Evolutionary conservation across 2,888 invertebrate species (phyloP).

Genomic region (Physocephala rufipes): DNA sequence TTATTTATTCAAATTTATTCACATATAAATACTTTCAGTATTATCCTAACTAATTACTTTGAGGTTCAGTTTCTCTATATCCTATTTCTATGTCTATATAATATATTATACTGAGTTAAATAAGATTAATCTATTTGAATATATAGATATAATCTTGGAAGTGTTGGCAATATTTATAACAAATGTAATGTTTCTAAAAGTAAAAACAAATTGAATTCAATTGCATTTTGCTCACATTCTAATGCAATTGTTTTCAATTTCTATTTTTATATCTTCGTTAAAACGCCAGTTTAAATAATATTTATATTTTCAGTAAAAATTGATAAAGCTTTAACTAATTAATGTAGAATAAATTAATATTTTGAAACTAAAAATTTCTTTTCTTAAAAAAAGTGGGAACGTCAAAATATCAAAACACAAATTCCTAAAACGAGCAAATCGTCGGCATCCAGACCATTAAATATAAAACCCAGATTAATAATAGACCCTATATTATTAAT

Average conservation of each 20-base stretch:
- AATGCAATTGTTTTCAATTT: conserved; percentile 29
- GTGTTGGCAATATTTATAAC: conserved; percentile 15
- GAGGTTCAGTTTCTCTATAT: not conserved
- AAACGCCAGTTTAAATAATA: conserved; percentile 25
- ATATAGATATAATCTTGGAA: not conserved
- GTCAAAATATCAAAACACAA: too few relatives aligned
- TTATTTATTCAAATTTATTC: not conserved
- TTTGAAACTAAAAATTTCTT: conserved; percentile 8
- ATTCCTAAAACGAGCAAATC: too few relatives aligned
- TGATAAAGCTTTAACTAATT: conserved; percentile 14
- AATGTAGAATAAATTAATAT: conserved; percentile 14
- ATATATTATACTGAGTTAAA: conserved; percentile 8
- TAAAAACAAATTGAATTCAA: conserved; percentile 29
- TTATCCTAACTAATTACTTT: not conserved
- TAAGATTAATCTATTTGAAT: conserved; percentile 11
- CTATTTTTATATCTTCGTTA: conserved; percentile 1
- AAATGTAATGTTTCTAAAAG: not conserved
- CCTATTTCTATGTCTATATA: too few relatives aligned
- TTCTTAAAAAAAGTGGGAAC: not conserved
- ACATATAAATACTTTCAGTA: not conserved
- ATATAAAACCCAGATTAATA: too few relatives aligned
- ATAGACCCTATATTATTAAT: too few relatives aligned
- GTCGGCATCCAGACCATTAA: too few relatives aligned
- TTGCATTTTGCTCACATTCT: conserved; percentile 35
- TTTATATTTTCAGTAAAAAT: conserved; percentile 16